phyloP scores from a whole-genome alignment of 1,140 invertebrate species.

The Eulimnadia texana region DNA sequence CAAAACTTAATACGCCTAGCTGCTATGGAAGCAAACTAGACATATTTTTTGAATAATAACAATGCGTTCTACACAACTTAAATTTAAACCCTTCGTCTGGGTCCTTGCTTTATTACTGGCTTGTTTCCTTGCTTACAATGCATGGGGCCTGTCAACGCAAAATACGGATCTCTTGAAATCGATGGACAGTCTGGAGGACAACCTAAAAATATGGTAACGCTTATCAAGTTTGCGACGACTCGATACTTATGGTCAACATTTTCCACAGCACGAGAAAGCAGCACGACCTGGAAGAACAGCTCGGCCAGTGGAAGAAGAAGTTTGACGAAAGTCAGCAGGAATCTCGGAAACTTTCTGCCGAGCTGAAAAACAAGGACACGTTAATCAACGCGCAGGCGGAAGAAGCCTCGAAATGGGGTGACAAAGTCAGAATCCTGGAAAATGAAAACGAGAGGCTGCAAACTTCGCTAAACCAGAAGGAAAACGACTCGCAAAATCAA shows the following conservation, averaged over 20 bases:
- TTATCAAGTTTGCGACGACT: not conserved
- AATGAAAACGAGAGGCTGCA: not conserved
- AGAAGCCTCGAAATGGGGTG: not conserved
- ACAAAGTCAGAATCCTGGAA: constrained; percentile 10
- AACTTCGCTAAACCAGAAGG: not conserved
- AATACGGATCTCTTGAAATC: constrained; percentile 6
- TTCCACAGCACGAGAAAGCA: constrained; percentile 8
- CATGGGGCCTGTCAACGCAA: constrained; percentile 9
- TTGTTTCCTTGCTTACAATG: not conserved
- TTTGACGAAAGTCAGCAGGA: constrained; percentile 3
- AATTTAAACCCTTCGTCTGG: not conserved
- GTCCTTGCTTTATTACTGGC: not conserved
- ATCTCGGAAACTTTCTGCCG: not conserved
- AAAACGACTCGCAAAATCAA: not conserved
- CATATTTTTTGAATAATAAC: too few relatives aligned
- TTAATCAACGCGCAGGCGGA: not conserved
- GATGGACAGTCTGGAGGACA: constrained; percentile 11
- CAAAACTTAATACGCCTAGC: too few relatives aligned
- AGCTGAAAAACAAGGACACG: constrained; percentile 7
- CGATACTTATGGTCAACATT: not conserved
- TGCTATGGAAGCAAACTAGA: too few relatives aligned
- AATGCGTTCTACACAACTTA: not conserved
- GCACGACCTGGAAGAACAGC: constrained; percentile 10
- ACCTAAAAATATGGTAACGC: constrained; percentile 12
- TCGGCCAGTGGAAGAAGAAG: constrained; percentile 6